phyloP scores from a whole-genome alignment of 2,888 invertebrate genomes.

The Andrena praecox region DNA sequence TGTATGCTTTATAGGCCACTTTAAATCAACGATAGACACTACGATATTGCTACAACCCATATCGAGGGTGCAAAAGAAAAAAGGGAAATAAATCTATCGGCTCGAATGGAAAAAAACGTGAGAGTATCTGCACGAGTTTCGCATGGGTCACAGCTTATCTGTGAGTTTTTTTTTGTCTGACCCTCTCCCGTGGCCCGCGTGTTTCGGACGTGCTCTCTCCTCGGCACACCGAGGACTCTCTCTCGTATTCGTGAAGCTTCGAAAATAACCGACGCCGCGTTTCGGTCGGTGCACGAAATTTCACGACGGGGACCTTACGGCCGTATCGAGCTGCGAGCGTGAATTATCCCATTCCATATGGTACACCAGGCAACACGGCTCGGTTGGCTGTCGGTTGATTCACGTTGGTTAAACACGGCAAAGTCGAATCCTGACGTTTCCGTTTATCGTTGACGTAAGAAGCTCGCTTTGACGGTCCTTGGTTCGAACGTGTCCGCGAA shows the following conservation, averaged over 20 bases:
- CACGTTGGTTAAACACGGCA: neutral
- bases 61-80: neutral
- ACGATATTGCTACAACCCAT: neutral
- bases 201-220: neutral
- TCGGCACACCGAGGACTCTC: neutral
- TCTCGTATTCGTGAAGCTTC: conserved; percentile 12
- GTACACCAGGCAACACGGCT: neutral
- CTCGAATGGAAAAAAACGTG: neutral
- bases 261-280: neutral
- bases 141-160: conserved; percentile 13
- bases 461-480: neutral
- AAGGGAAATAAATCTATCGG: conserved; percentile 9
- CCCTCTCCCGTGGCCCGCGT: neutral
- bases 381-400: conserved; percentile 5
- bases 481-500: neutral
- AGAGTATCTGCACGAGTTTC: conserved; percentile 13
- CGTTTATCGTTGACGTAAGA: conserved; percentile 13
- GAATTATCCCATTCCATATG: conserved; percentile 40
- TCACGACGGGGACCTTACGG: neutral
- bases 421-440: neutral
- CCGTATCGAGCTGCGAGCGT: neutral
- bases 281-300: neutral
- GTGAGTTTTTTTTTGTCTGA: neutral
- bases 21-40: neutral
- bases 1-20: neutral